Evolutionary conservation across 2,113 vertebrate species (phyloP), one percentile per base, ranked within the genome.

Genomic region (Leiothrix lutea): DNA sequence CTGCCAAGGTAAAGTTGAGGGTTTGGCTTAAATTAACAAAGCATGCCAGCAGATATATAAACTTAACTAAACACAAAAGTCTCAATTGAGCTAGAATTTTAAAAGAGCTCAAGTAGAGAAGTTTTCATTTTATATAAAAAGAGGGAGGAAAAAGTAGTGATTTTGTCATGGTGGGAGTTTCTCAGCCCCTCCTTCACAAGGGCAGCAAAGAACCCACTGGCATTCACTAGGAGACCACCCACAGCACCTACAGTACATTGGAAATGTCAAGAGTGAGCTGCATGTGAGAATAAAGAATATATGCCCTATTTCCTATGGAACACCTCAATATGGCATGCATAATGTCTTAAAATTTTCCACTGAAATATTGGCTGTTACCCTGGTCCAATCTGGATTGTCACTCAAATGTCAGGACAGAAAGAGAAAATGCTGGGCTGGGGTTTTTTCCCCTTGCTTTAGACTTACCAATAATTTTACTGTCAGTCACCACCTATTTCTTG

Each of bases 1-100:
- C 62, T 92, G 96, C 95, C 96, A 97, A 97, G 62, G 89, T 94
- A 92, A 95, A 96, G 91, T 15, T 96, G 75, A 94, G 62, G 79
- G 81, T 94, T 96, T 95, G 93, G 92, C 94, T 96, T 70, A 90
- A 86, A 94, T 86, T 88, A 93, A 86, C 25, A 77, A 62, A n/a
- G 54, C 45, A 75, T 65, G 84, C 86, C 91, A 96, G 73, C 81
- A 94, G 88, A 96, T 92, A 92, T 5, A 96, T 80, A 97, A 95
- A 96, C 80, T 92, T 93, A 90, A 90, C 62, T 81, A 80, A 89
- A 95, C 54, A 88, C n/a, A 70, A 89, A 94, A 94, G 62, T 60
- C 42, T 91, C 85, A 13, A 14, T 2, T 91, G 58, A 57, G 31
- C 54, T 90, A 80, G 80, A 74, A 90, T 94, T 92, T 92, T 64